phyloP scores from a whole-genome alignment of 2,113 vertebrate species.

The Conger conger region DNA sequence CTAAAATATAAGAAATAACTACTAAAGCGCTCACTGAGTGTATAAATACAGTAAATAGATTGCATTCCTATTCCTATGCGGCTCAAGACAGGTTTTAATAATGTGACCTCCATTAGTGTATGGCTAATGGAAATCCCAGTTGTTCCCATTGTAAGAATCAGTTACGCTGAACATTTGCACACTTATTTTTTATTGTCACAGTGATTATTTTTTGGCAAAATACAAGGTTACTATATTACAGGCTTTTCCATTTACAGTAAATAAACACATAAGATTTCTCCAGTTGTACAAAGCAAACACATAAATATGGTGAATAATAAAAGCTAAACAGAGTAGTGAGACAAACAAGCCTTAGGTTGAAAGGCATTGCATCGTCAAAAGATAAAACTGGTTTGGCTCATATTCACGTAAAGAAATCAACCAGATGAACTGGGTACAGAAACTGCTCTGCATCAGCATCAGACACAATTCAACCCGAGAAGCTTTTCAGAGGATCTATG shows the following conservation, averaged over 20 bases:
- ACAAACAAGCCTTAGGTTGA: background rate
- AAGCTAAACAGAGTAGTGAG: background rate
- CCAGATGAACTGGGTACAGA: background rate
- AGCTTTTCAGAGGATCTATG: background rate
- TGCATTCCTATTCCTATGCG: background rate
- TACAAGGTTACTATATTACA: conserved; percentile 54
- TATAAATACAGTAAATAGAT: background rate
- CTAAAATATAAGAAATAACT: too few relatives aligned
- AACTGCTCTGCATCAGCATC: background rate
- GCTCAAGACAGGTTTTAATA: background rate
- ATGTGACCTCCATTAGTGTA: background rate
- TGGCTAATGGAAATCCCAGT: background rate
- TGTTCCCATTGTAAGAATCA: background rate
- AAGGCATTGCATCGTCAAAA: background rate
- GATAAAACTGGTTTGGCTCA: background rate
- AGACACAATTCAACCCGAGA: background rate
- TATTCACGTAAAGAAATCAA: background rate
- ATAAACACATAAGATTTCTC: conserved; percentile 5
- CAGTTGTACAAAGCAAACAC: background rate
- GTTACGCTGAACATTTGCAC: background rate
- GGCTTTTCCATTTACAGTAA: conserved; percentile 42
- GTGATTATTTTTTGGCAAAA: conserved; percentile 67
- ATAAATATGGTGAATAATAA: background rate
- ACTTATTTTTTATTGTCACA: conserved; percentile 66
- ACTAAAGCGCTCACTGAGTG: too few relatives aligned